Evolutionary conservation across 2,797 vertebrate species (phyloP).

Genomic region (Pseudochirops cupreus): DNA sequence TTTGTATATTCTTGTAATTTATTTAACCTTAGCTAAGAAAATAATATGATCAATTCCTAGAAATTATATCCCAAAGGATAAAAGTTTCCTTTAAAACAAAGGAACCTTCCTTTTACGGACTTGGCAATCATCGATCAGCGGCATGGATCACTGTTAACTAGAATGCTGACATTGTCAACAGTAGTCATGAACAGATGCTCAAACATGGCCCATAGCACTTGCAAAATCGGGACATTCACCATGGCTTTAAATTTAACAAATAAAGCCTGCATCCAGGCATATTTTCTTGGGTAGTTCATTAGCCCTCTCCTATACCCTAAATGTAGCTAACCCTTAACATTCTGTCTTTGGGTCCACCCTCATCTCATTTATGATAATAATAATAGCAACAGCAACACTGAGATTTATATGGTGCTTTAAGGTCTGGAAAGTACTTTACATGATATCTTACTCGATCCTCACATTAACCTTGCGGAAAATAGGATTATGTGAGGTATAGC

Average conservation of each 20-base stretch:
- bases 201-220: neutral
- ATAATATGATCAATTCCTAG: neutral
- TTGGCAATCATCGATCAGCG: neutral
- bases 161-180: neutral
- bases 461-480: neutral
- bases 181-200: neutral
- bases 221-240: neutral
- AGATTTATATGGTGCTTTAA: too few relatives aligned
- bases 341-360: neutral
- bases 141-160: neutral
- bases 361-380: neutral
- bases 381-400: neutral
- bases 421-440: neutral
- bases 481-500: neutral
- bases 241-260: slow-evolving; percentile 16
- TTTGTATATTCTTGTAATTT: neutral
- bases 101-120: neutral
- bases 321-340: neutral
- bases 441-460: neutral
- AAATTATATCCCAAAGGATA: slow-evolving; percentile 13
- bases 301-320: neutral
- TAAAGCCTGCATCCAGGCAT: neutral
- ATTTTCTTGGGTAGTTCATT: neutral
- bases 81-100: neutral
- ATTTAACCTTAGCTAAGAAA: slow-evolving; percentile 30